Conservation (phyloP, 2,113 vertebrate genomes). For the Melospiza georgiana region DNA sequence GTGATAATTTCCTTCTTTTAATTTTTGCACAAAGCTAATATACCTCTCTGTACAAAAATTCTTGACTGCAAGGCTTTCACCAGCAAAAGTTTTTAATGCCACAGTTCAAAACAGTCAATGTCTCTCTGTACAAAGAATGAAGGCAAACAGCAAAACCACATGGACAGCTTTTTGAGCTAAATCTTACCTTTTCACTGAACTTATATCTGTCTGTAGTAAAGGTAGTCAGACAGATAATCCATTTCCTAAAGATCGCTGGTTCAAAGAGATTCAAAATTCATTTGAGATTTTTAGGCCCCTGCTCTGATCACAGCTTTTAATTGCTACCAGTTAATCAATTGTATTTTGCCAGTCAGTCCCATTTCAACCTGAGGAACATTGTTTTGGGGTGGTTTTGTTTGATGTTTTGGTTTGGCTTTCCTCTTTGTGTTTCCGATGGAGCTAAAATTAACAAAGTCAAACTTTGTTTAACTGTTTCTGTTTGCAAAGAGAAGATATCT, state of each 20-base stretch:
- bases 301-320: background rate
- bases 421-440: background rate
- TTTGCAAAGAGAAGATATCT: constrained; percentile 15
- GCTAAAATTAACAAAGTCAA: background rate
- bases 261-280: background rate
- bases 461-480: constrained; percentile 18
- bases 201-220: background rate
- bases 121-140: background rate
- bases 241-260: background rate
- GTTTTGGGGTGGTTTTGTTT: background rate
- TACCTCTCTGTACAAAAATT: background rate
- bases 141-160: background rate
- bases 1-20: background rate
- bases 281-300: background rate
- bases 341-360: background rate
- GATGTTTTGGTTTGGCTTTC: background rate
- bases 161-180: background rate
- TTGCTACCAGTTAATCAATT: background rate
- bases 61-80: background rate
- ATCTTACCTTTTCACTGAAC: background rate
- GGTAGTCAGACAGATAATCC: background rate
- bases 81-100: background rate
- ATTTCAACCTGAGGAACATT: constrained; percentile 34
- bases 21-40: background rate
- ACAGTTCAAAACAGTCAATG: background rate